Percentiles rank a stretch among this genome's conserved stretches.
These are phyloP conservation scores for Chironomus tentans DNA, from an alignment of 2,888 invertebrate species.

Conservation along the genomic window DNA sequence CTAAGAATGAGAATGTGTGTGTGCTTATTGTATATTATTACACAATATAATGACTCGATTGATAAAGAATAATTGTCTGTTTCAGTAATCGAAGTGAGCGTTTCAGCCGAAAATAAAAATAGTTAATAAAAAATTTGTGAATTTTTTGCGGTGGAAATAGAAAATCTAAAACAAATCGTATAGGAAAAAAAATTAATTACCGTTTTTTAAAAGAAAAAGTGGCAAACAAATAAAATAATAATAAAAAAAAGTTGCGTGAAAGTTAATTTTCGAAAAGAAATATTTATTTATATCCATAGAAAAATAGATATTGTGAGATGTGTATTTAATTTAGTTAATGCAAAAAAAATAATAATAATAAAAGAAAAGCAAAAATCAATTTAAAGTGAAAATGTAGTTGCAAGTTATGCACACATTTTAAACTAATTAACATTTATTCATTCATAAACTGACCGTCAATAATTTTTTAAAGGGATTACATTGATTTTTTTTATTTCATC, in stretches of 20 bases:
- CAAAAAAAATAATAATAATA: neutral
- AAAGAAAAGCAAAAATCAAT: neutral
- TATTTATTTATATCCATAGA: too few species aligned
- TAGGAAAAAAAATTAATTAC: neutral
- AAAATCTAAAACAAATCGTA: neutral
- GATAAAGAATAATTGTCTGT: too few species aligned
- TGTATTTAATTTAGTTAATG: neutral
- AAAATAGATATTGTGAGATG: neutral
- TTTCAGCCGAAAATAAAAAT: too few species aligned
- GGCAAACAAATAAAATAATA: neutral
- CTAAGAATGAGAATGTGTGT: neutral
- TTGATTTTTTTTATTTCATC: constrained; percentile 4
- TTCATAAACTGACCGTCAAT: neutral
- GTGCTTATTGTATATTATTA: neutral
- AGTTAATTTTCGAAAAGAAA: neutral
- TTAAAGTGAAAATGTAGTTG: neutral
- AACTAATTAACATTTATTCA: neutral
- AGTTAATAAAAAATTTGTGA: too few species aligned
- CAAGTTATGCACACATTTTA: neutral
- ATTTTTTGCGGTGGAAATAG: too few species aligned
- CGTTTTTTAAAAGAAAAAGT: neutral
- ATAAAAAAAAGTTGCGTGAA: neutral
- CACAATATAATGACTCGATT: neutral
- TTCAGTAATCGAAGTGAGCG: too few species aligned
- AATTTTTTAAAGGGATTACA: constrained; percentile 11